Conservation (phyloP, 2,113 vertebrate genomes). For the Aphyosemion australe region DNA sequence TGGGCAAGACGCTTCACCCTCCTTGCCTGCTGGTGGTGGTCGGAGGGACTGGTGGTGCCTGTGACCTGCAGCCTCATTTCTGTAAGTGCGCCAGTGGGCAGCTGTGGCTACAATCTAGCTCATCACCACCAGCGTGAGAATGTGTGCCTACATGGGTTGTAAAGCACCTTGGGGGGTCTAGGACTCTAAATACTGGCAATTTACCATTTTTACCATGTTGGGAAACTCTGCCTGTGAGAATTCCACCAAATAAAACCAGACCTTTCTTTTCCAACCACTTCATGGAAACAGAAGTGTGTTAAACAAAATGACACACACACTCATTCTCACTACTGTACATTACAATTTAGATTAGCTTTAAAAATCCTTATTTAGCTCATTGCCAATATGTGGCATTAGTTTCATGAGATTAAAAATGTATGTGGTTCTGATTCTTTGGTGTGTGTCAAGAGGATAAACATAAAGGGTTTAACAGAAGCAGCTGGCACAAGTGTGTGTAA, state of each 20-base stretch:
- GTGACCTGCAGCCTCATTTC: no score
- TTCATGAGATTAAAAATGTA: not conserved
- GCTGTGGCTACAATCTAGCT: no score
- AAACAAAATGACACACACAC: not conserved
- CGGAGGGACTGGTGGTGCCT: no score
- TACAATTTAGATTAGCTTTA: not conserved
- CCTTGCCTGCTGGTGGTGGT: no score
- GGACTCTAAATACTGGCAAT: no score
- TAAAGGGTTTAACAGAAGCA: conserved; percentile 9
- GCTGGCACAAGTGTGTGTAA: conserved; percentile 31
- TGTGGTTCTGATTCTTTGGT: not conserved
- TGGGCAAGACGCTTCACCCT: no score
- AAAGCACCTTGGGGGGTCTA: no score
- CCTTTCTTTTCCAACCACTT: no score
- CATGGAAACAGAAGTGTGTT: not conserved
- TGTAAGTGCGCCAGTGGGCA: no score
- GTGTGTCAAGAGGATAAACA: not conserved
- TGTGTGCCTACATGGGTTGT: no score
- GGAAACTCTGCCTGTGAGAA: not conserved
- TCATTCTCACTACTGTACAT: not conserved
- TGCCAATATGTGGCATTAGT: not conserved
- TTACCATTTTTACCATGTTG: not conserved
- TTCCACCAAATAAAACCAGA: not conserved
- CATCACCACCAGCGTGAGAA: no score
- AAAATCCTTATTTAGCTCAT: conserved; percentile 8